Evolutionary conservation across 1,140 invertebrate genomes (phyloP), one percentile per base, ranked within the genome.

Genomic region (Heliconius eleuchia): DNA sequence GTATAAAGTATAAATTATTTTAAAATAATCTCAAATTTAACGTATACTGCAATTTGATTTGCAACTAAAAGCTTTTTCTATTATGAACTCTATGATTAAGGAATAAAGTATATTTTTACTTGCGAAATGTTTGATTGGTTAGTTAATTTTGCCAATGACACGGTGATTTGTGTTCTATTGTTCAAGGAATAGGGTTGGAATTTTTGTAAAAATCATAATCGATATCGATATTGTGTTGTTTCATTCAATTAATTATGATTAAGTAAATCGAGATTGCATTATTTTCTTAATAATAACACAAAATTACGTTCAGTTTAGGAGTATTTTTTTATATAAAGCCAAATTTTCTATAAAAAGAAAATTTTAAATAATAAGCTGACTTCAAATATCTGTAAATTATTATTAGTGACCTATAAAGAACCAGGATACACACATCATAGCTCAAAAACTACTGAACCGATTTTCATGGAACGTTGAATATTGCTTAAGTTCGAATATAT

Each of bases 21-120:
- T 83, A 23, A 37, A 66, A 71, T n/a, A 73, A 52, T 23, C 37
- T 42, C 11, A 70, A 81, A 78, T 80, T 81, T 37, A 74, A 50
- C 70, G 52, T 82, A 73, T 83, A 84, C 83, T 84, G 83, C 83
- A 82, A 80, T 84, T 82, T 70, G 74, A 42, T 80, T 79, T 75
- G 57, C 74, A 82, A 79, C 52, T 30, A 3, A 66, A n/a, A 71
- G 42, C 34, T 11, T 18, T 6, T 66, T 70, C 72, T 55, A 27
- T 55, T 81, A 71, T 81, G 60, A 23, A 74, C 73, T 74, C 42
- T 82, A 80, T 81, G 37, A 16, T 19, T 50, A 52, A 3, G 71
- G 0, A 7, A 42, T 79, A 76, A 80, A 72, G 81, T 81, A 27
- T 42, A 71, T 30, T 71, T 77, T 83, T 27, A 27, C 9, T 37